Evolutionary conservation across 2,888 invertebrate species (phyloP), one percentile per base, ranked within the genome.

Genomic region (Drosophila sordidula): DNA sequence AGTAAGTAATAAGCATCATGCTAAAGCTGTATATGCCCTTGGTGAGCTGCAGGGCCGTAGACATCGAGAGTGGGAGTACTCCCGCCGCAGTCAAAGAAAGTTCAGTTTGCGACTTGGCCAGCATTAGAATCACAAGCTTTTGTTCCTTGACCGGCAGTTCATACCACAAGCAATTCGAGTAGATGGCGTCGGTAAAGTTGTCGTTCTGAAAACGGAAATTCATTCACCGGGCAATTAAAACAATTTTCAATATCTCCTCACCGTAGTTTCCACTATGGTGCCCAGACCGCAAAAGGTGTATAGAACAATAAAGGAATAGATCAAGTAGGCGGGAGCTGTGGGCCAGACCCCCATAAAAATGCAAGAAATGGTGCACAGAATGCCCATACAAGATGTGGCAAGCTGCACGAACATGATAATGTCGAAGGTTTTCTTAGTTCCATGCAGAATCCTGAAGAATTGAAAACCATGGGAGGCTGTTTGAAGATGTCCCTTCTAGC

Each of bases 211-310:
- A 3, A 29, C 1, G 6, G 0, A 41, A 22, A 44, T 0, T 3
- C 9, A 44, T 9, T 3, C 9, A 6, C n/a, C 0, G 5, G 1
- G 4, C 9, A 0, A 3, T 11, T 0, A 12, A 2, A 12, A 34
- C 8, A n/a, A 8, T 6, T 2, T 12, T 4, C 3, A 25, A 14
- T 29, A 0, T 22, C 4, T 4, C 9, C 67, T 56, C 26, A 89
- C 90, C 29, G 90, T 76, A 32, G 49, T 67, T 45, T 87, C 80
- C 4, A 89, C 82, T 3, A 86, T 25, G n/a, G 89, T 84, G 4
- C 90, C 90, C 3, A 90, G 63, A 0, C 75, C 78, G 62, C 90
- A 90, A 42, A 73, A 90, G 0, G 81, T 52, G 14, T 90, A 90
- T 0, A 90, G 74, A 1, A 75, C 36, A 2, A 68, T 52, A 4